Evolutionary conservation across 2,113 vertebrate species (phyloP), one percentile per base, ranked within the genome.

Genomic region (Tichodroma muraria): DNA sequence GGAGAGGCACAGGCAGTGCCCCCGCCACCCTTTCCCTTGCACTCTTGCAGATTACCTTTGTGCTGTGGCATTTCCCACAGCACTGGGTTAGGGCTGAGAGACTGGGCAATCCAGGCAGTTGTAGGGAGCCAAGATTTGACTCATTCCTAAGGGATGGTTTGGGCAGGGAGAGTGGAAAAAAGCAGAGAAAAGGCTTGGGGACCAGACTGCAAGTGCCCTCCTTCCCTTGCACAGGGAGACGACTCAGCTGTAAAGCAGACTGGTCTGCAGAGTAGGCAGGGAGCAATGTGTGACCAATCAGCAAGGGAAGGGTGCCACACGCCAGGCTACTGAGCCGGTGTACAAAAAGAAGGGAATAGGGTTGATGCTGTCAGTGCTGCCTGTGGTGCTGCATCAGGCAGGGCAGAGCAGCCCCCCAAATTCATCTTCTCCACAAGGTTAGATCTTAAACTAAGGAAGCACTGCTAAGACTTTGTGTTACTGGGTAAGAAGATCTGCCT

Each of bases 61-160:
- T 3, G 3, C 65, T 42, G 13, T 68, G 77, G 80, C 73, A 87
- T 79, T 93, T 94, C 94, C 73, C 87, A 61, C 84, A 38, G 50
- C 8, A 2, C 16, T 44, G 75, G 33, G 21, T 61, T 76, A 81
- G 31, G 13, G 50, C 53, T 18, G 25, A 80, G 72, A 86, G 23
- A 24, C 50, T 1, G 6, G 45, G 52, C 57, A 49, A 19, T 20
- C 22, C 35, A 53, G 45, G 66, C 66, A 64, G 57, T 37, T 3
- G 0, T 13, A 45, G 25, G 42, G 60, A 85, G 42, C 28, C 56
- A 42, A 75, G 35, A 50, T 61, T 52, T 81, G 81, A 47, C 24
- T 75, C 53, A 24, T 24, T 75, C 14, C 69, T 47, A 37, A 85
- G 33, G 66, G 70, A 9, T 82, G 72, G 40, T 57, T 94, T 85